phyloP scores from a whole-genome alignment of 2,888 invertebrate genomes.

The Crematogaster levior region DNA sequence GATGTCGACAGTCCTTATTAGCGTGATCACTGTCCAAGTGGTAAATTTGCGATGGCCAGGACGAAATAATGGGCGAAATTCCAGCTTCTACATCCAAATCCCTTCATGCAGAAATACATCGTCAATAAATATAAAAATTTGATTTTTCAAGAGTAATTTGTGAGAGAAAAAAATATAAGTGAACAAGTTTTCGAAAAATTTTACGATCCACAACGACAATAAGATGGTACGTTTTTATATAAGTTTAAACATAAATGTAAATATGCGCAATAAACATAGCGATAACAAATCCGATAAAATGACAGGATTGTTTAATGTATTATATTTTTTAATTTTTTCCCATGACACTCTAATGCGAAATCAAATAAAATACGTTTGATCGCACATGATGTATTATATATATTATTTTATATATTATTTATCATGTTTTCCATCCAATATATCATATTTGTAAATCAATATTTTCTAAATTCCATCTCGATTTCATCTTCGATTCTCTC shows the following conservation, averaged over 20 bases:
- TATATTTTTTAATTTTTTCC: background rate
- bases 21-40: conserved; percentile 5
- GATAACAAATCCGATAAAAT: background rate
- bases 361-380: background rate
- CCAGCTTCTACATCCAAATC: background rate
- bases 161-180: background rate
- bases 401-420: too few species aligned
- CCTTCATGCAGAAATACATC: conserved; percentile 6
- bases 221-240: background rate
- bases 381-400: background rate
- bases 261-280: background rate
- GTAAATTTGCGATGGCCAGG: conserved; percentile 24
- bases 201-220: background rate
- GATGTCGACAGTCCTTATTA: conserved; percentile 39
- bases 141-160: background rate
- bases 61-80: conserved; percentile 25
- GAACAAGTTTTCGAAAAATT: background rate
- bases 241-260: background rate
- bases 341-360: background rate
- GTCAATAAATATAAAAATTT: background rate
- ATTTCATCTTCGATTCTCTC: background rate
- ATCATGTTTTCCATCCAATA: background rate
- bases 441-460: background rate
- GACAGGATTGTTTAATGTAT: background rate
- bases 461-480: background rate